Percentiles rank a stretch among this genome's conserved stretches.
Evolutionary conservation across 2,797 vertebrate genomes (phyloP).

Genomic region (Acanthurus tractus): DNA sequence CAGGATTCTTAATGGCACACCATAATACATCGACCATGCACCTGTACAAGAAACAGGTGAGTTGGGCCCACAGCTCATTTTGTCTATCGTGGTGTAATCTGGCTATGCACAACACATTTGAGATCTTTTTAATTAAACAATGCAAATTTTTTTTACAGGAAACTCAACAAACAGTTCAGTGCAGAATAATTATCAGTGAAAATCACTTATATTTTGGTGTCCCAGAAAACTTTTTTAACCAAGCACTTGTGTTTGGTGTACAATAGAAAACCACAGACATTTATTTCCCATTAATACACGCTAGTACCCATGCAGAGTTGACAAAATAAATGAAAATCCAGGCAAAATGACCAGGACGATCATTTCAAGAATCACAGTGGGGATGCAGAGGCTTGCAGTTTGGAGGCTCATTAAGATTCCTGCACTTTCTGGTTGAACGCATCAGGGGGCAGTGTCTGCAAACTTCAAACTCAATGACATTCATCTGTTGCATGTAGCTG

Average conservation of each 20-base stretch:
- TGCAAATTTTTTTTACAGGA: background rate
- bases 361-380: slow-evolving; percentile 33
- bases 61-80: background rate
- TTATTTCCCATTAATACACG: slow-evolving; percentile 63
- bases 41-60: background rate
- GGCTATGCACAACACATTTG: background rate
- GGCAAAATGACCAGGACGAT: background rate
- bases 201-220: background rate
- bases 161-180: background rate
- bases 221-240: background rate
- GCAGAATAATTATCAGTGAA: background rate
- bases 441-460: slow-evolving; percentile 59
- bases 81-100: background rate
- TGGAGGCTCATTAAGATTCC: slow-evolving; percentile 28
- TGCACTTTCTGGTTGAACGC: slow-evolving; percentile 61
- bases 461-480: slow-evolving; percentile 13
- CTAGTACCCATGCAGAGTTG: slow-evolving; percentile 36
- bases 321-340: slow-evolving; percentile 20
- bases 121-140: background rate
- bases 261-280: slow-evolving; percentile 33
- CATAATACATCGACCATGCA: background rate
- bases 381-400: slow-evolving; percentile 30
- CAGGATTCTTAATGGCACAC: background rate
- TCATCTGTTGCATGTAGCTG: slow-evolving; percentile 14
- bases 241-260: background rate